These are phyloP conservation scores for Lycaon pictus DNA, from an alignment of 2,113 vertebrate genomes.

Conservation along the genomic window DNA sequence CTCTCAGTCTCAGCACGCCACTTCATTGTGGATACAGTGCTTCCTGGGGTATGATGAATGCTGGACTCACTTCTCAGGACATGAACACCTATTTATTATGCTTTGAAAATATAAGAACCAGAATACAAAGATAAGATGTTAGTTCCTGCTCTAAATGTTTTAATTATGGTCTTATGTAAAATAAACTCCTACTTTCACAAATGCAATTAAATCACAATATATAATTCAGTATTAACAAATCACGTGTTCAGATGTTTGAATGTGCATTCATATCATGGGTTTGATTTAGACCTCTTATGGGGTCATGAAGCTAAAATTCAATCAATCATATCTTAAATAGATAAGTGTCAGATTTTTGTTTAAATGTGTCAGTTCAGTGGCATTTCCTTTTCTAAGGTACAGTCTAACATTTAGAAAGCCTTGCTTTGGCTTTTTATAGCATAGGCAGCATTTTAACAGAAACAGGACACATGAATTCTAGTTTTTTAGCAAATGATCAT, in stretches of 20 bases:
- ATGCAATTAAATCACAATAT: slow-evolving; percentile 71
- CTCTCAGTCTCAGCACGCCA: not conserved
- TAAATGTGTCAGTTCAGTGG: slow-evolving; percentile 32
- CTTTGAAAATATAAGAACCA: slow-evolving; percentile 14
- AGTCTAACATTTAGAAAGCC: slow-evolving; percentile 70
- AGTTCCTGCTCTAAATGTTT: slow-evolving; percentile 35
- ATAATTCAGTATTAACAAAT: slow-evolving; percentile 76
- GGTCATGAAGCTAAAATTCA: slow-evolving; percentile 74
- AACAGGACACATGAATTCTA: slow-evolving; percentile 69
- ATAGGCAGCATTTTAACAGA: slow-evolving; percentile 63
- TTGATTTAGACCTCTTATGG: slow-evolving; percentile 56
- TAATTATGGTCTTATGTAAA: slow-evolving; percentile 75
- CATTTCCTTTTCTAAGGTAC: slow-evolving; percentile 65
- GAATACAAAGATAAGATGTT: not conserved
- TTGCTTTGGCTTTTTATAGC: slow-evolving; percentile 80
- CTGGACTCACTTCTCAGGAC: not conserved
- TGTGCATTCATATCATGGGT: slow-evolving; percentile 71
- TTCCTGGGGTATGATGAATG: not conserved
- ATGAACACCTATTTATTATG: not conserved
- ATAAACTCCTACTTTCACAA: slow-evolving; percentile 25
- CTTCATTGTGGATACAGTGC: not conserved
- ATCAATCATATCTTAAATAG: slow-evolving; percentile 78
- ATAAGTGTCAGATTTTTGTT: slow-evolving; percentile 78
- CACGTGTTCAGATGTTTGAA: slow-evolving; percentile 68
- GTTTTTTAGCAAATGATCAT: slow-evolving; percentile 75